Percentiles rank a stretch among this genome's conserved stretches.
Conservation (phyloP, 2,797 vertebrate species). For the Gallinago nigripennis region DNA sequence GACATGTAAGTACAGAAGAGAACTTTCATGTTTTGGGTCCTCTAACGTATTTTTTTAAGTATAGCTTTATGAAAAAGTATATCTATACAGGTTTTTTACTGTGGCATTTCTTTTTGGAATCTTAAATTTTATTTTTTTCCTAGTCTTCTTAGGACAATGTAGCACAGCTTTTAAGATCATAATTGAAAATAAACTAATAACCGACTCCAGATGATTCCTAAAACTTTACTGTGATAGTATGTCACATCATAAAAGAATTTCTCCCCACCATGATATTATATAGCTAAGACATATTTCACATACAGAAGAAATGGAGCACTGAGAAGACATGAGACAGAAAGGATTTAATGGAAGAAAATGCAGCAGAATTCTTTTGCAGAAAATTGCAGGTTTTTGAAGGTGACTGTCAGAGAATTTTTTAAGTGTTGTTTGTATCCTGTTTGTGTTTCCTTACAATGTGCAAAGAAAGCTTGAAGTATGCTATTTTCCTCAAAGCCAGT, state of each 20-base stretch:
- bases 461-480: neutral
- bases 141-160: neutral
- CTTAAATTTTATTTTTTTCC: neutral
- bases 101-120: neutral
- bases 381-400: neutral
- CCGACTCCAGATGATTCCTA: neutral
- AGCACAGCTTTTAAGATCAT: neutral
- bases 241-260: neutral
- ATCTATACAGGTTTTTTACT: neutral
- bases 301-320: neutral
- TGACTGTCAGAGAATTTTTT: neutral
- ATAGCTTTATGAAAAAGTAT: neutral
- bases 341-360: neutral
- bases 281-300: neutral
- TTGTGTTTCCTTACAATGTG: neutral
- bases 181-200: neutral
- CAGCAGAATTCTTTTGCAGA: neutral
- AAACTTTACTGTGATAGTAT: neutral
- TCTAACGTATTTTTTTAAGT: neutral
- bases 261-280: neutral
- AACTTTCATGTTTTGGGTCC: neutral
- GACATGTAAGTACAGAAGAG: neutral
- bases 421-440: neutral
- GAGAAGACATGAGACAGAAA: neutral
- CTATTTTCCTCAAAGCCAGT: neutral